These are phyloP conservation scores for Palythoa caribaeorum DNA, from an alignment of 92 coral and sea anemone species.

Conservation along the genomic window DNA sequence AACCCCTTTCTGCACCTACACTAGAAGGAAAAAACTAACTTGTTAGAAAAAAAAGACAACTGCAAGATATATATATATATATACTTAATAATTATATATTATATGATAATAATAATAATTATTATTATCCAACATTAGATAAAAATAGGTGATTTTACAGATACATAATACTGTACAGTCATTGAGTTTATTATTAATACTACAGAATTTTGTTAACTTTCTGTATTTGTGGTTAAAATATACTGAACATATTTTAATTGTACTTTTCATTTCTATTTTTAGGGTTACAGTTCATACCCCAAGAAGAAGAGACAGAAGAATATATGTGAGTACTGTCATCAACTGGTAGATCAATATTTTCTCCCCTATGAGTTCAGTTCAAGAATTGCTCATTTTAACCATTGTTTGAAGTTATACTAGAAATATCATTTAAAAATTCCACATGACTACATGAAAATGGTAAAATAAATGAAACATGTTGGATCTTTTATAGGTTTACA, in stretches of 20 bases:
- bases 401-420: constrained; percentile 6
- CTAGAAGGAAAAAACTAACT: no score
- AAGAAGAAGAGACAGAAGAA: constrained; percentile 13
- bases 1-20: no score
- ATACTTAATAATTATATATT: no score
- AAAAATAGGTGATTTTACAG: not conserved
- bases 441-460: constrained; percentile 9
- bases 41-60: no score
- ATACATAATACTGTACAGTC: constrained; percentile 12
- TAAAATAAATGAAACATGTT: constrained; percentile 1
- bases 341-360: constrained; percentile 13
- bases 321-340: constrained; percentile 12
- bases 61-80: no score
- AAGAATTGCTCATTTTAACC: constrained; percentile 13
- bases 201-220: not conserved
- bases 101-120: no score
- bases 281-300: constrained; percentile 17
- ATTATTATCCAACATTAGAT: not conserved
- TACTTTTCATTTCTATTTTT: constrained; percentile 11
- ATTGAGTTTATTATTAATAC: constrained; percentile 4
- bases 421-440: constrained; percentile 6
- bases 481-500: constrained; percentile 1
- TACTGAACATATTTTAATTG: constrained; percentile 5
- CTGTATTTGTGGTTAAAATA: constrained; percentile 15
- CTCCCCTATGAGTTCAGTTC: constrained; percentile 9